Evolutionary conservation across 2,797 vertebrate genomes (phyloP), one percentile per base, ranked within the genome.

Genomic region (Synaphobranchus kaupii): DNA sequence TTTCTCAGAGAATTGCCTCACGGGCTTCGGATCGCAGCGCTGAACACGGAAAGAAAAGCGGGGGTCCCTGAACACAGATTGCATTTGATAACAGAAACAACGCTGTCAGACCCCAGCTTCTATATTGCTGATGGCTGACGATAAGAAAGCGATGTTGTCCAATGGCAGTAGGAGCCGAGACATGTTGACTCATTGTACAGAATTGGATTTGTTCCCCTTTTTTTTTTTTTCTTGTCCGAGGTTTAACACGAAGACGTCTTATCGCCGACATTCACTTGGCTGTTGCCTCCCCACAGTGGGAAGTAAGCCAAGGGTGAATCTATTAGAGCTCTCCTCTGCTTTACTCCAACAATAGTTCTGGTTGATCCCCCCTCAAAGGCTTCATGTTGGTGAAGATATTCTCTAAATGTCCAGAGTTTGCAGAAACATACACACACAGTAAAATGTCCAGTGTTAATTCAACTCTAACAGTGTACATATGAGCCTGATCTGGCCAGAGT

Each of bases 271-370:
- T 80, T 80, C 76, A 80, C 76, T 80, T 48, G 76, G 76, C 76
- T 48, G 17, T 80, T 80, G 22, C 17, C 44, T 80, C 48, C 39
- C 39, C 76, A 48, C 44, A 47, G 76, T 80, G 76, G 76, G 44
- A 48, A 80, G 22, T 48, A 80, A 80, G 76, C 76, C 76, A 80
- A 80, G 44, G 76, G 76, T 25, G 76, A 80, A 48, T 80, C 44
- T 48, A 39, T 76, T 48, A 48, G 13, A 48, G 25, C 76, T 22
- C 17, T 48, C 44, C 20, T 80, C 76, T 20, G 44, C 76, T 9
- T 76, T 80, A 25, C 48, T 48, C 76, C 31, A 44, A 2, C 44
- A 80, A 48, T 47, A 80, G 76, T 80, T 80, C 39, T 80, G 76
- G 44, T 47, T 80, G 76, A 80, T 20, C 20, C 73, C 20, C 20